These are phyloP conservation scores for Paramuricea clavata DNA, from an alignment of 92 coral and sea anemone species.

Conservation along the genomic window DNA sequence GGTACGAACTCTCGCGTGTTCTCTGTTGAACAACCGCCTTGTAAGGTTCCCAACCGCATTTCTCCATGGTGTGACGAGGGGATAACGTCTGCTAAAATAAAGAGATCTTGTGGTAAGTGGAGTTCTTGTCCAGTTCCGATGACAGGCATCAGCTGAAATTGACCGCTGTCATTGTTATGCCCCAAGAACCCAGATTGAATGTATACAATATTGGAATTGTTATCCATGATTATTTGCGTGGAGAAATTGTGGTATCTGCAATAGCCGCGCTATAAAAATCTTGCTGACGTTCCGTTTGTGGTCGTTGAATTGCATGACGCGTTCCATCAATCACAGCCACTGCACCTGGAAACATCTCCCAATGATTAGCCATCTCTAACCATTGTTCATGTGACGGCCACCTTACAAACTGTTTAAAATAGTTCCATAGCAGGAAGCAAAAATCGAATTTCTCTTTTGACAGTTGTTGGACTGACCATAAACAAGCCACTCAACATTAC, in stretches of 20 bases:
- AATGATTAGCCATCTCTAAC: conserved; percentile 49
- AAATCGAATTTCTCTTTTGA: conserved; percentile 47
- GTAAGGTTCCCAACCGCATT: background rate
- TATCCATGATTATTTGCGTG: background rate
- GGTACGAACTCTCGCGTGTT: background rate
- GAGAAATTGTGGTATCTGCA: too few species aligned
- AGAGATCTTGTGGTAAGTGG: conserved; percentile 25
- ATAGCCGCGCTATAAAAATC: conserved; percentile 52
- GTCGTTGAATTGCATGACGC: conserved; percentile 61
- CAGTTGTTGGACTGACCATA: conserved; percentile 53
- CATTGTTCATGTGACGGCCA: conserved; percentile 64
- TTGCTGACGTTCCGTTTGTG: conserved; percentile 53
- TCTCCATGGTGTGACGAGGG: conserved; percentile 51
- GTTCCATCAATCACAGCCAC: conserved; percentile 63
- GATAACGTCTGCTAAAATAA: conserved; percentile 57
- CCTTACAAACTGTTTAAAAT: conserved; percentile 42
- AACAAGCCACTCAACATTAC: conserved; percentile 42
- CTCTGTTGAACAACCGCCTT: conserved; percentile 18
- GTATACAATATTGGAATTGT: background rate
- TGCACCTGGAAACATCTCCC: conserved; percentile 49
- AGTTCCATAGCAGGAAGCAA: conserved; percentile 66
- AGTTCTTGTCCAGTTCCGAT: conserved; percentile 31
- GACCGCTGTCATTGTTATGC: background rate
- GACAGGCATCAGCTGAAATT: conserved; percentile 10
- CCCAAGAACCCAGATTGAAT: conserved; percentile 5